Base-by-base conservation (phyloP, 2,797 vertebrate genomes). In the Thalassophryne amazonica region DNA sequence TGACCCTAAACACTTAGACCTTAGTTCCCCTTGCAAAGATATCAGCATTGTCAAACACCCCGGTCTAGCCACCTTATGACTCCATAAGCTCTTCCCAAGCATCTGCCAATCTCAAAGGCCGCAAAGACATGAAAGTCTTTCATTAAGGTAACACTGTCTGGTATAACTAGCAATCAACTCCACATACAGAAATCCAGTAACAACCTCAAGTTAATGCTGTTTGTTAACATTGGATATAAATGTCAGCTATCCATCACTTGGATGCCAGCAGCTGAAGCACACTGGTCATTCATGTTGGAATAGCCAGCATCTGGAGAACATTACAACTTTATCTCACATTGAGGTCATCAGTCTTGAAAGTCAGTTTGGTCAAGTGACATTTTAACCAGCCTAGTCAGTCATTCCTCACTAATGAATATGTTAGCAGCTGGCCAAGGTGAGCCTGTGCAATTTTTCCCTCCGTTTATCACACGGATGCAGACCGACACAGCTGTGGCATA, bases 401-500 rank as follows among this genome's bases (percentile, higher is more conserved):
- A 88, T 83, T 82, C 46, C 71, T 81, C 74, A 71, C 80, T 86
- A 87, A 89, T 88, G 83, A 86, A 83, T 68, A 76, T 54, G 66
- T 84, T 84, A 50, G 72, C 40, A 74, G 78, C 62, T 62, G 74
- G 60, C 82, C 70, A 76, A 32, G 57, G 41, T 60, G 42, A 65
- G 73, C 51, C 39, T 30, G 63, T 67, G 71, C 71, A 52, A 85
- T 81, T 73, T 80, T 72, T 81, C 67, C 81, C 72, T 81, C 70
- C 69, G 82, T 90, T 89, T 90, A 91, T 91, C 89, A 71, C 66
- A 42, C 32, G 75, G 61, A 62, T 86, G 83, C 88, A 89, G 87
- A 68, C 79, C 58, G 76, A 52, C 77, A 31, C 53, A 33, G 70
- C 64, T 36, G n/a, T 87, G 88, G 86, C 81, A 73, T 54, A 40